Percentiles rank a stretch among this genome's conserved stretches.
phyloP scores from a whole-genome alignment of 2,797 vertebrate genomes.

The Anguilla marmorata region DNA sequence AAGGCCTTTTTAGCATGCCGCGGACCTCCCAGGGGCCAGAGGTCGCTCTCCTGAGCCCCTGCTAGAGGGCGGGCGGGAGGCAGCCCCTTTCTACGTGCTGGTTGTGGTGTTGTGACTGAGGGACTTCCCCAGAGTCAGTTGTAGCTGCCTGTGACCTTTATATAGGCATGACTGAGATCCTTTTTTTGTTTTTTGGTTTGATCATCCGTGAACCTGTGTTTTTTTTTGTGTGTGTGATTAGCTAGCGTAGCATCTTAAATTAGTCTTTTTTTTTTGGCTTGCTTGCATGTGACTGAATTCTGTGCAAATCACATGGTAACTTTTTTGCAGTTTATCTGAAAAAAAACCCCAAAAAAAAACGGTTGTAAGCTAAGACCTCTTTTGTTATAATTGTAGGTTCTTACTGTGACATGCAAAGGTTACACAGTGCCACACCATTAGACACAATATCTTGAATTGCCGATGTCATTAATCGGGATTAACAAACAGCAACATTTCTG shows the following conservation, averaged over 20 bases:
- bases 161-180: neutral
- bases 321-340: neutral
- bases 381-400: neutral
- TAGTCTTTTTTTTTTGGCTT: neutral
- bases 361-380: neutral
- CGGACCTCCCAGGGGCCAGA: neutral
- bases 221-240: neutral
- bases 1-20: constrained; percentile 31
- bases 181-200: too few species aligned
- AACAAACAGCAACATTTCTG: neutral
- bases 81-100: neutral
- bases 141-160: neutral
- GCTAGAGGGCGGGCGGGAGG: neutral
- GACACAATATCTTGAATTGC: neutral
- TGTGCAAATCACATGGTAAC: neutral
- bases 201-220: neutral
- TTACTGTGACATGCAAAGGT: neutral
- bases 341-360: neutral
- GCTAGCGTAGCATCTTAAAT: neutral
- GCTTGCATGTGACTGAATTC: neutral
- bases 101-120: neutral
- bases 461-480: neutral
- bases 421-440: neutral
- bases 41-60: neutral
- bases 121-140: neutral